Base-by-base conservation (phyloP, 1,140 invertebrate genomes). In the Agraylea sexmaculata region DNA sequence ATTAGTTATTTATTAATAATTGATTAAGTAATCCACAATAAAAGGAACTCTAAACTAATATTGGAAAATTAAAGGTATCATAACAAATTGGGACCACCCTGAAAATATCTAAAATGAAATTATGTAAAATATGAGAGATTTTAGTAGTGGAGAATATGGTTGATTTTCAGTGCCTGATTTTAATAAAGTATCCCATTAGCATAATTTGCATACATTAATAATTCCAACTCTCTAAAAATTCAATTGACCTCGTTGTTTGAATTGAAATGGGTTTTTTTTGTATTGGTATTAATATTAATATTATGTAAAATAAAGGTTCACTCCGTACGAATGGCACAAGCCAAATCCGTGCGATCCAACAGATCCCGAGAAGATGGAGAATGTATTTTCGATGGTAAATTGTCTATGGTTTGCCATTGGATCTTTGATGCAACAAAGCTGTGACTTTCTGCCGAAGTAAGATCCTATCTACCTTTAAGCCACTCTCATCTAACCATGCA, bases 381-480 rank as follows among this genome's bases (percentile, higher is more conserved):
- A 91, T 62, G 84, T 89, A 60, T 92, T 94, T 64, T 90, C 84
- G 31, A 67, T 93, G 25, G 73, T 87, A 52, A 94, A 94, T 69
- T 90, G 86, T 63, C 75, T 94, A 65, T 95, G 90, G 90, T 94
- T 94, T 68, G 87, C 87, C 36, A 87, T 94, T 54, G 90, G 88
- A 45, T 90, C 87, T 11, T 71, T 93, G 45, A 89, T 93, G 84
- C 87, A 88, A 59, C 86, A 90, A 68, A 85, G 86, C 52, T 88
- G 82, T 69, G 85, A 90, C 63, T 84, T 90, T 65, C 66, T 87
- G 57, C 87, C 87, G 60, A 87, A 86, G 86, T 88, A 82, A 80
- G 79, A 66, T 22, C 22, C 16, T 28, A 20, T 20, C 36, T 20
- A 1, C 2, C 19, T 20, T n/a, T 35, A 32, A 13, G 10, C 2